phyloP scores from a whole-genome alignment of 35 echinoderm and acorn worm genomes.

The Ophioderma brevispina region DNA sequence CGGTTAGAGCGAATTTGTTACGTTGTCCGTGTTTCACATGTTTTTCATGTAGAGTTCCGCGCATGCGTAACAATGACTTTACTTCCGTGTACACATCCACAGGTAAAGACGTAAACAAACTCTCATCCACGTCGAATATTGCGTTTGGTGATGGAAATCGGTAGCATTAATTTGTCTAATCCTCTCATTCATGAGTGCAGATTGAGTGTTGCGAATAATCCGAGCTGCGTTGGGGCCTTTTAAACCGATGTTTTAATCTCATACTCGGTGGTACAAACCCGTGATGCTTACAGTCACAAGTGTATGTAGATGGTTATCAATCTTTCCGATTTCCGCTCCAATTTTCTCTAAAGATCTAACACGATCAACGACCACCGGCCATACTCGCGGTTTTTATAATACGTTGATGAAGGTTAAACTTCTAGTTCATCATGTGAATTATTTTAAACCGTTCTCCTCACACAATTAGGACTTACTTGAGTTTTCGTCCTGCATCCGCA shows the following conservation, averaged over 20 bases:
- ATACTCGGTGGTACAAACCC: neutral
- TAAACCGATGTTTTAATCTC: neutral
- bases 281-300: neutral
- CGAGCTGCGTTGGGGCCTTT: neutral
- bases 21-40: neutral
- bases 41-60: neutral
- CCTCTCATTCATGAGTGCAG: neutral
- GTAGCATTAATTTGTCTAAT: neutral
- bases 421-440: neutral
- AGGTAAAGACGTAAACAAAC: neutral
- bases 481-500: no score
- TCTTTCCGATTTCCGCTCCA: neutral
- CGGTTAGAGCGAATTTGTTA: neutral
- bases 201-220: neutral
- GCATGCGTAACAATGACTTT: neutral
- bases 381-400: neutral
- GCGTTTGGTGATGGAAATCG: neutral
- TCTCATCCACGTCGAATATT: neutral
- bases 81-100: neutral
- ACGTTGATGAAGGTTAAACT: neutral
- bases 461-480: no score
- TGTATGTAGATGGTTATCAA: neutral
- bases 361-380: neutral
- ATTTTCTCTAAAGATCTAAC: constrained; percentile 1
- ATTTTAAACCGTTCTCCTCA: no score